phyloP scores from a whole-genome alignment of 2,888 invertebrate species.

The Netelia inedita region DNA sequence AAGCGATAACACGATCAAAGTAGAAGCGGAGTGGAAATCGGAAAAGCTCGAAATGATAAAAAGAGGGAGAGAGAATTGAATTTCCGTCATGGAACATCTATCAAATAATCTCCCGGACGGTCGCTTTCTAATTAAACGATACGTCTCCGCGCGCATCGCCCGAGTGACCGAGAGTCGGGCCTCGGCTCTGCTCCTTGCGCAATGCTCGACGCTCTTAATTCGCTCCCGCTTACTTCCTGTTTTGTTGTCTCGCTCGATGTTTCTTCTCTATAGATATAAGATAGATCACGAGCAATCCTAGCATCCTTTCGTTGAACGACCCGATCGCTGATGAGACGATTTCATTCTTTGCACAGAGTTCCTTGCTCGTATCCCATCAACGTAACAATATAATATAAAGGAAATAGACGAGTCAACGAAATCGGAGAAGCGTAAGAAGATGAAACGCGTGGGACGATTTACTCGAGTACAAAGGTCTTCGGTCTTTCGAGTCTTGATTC shows the following conservation, averaged over 20 bases:
- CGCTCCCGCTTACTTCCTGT: neutral
- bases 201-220: constrained; percentile 38
- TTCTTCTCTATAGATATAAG: neutral
- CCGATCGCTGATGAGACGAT: neutral
- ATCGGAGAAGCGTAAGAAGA: neutral
- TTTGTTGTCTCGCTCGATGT: neutral
- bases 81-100: constrained; percentile 69
- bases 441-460: neutral
- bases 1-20: neutral
- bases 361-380: neutral
- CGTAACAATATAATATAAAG: neutral
- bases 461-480: neutral
- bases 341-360: neutral
- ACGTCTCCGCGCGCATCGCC: constrained; percentile 65
- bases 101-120: constrained; percentile 48
- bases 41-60: constrained; percentile 74
- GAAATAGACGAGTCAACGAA: neutral
- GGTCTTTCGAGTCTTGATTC: neutral
- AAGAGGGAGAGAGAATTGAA: constrained; percentile 80
- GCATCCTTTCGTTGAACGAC: too few relatives aligned
- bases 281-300: too few relatives aligned
- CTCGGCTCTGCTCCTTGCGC: constrained; percentile 14
- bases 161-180: constrained; percentile 25
- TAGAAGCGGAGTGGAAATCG: neutral
- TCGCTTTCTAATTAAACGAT: constrained; percentile 79